Conservation (phyloP, 2,888 invertebrate species). For the Dolomedes plantarius region DNA sequence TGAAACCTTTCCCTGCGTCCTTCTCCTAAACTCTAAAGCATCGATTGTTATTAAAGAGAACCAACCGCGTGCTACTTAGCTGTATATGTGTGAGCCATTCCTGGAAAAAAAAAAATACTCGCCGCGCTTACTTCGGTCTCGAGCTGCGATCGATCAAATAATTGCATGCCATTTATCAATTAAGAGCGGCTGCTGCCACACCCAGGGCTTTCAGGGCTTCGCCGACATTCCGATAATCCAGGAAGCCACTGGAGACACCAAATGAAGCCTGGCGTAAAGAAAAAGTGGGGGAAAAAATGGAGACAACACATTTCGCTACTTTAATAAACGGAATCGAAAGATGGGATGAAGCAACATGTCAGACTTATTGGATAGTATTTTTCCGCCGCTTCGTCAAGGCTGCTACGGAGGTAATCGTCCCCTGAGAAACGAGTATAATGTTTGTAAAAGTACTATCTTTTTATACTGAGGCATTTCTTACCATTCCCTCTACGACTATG, state of each 20-base stretch:
- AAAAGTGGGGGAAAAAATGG: conserved; percentile 18
- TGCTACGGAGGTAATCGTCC: too few species aligned
- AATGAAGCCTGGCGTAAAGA: conserved; percentile 19
- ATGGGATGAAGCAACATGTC: conserved; percentile 58
- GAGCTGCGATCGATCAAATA: conserved; percentile 60
- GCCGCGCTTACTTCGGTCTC: conserved; percentile 18
- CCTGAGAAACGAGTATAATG: too few species aligned
- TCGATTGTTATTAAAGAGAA: conserved; percentile 53
- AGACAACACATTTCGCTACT: conserved; percentile 50
- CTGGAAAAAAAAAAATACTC: too few species aligned
- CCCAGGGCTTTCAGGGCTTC: conserved; percentile 65
- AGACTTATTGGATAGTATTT: conserved; percentile 5
- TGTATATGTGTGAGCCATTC: conserved; percentile 37
- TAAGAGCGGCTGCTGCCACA: conserved; percentile 59
- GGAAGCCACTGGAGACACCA: conserved; percentile 66
- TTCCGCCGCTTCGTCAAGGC: not conserved
- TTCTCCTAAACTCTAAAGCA: conserved; percentile 15
- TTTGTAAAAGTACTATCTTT: too few species aligned
- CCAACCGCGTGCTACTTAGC: conserved; percentile 52
- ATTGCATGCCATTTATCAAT: conserved; percentile 71
- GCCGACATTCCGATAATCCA: conserved; percentile 68
- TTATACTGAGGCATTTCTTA: too few species aligned
- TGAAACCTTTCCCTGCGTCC: not conserved
- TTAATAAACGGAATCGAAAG: conserved; percentile 50
- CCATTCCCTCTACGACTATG: too few species aligned